Evolutionary conservation across 2,888 invertebrate genomes (phyloP).

Genomic region (Epicampocera succincta): DNA sequence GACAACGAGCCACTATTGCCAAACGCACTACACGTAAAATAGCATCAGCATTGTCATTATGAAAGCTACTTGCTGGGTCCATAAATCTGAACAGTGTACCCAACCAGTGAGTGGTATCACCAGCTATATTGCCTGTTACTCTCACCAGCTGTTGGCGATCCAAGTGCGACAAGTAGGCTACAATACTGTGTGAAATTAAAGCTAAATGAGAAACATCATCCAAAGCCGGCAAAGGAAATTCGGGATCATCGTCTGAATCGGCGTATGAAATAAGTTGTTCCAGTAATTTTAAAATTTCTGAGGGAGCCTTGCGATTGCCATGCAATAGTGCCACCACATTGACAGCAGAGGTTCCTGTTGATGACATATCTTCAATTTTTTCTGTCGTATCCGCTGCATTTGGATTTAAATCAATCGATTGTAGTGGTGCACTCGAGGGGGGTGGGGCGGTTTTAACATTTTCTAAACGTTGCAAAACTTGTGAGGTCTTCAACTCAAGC

Average conservation of each 20-base stretch:
- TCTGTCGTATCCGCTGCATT: conserved; percentile 50
- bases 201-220: conserved; percentile 86
- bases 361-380: conserved; percentile 34
- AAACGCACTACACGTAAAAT: conserved; percentile 85
- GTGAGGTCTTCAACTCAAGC: conserved; percentile 88
- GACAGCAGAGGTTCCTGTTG: conserved; percentile 41
- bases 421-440: conserved; percentile 70
- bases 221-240: conserved; percentile 84
- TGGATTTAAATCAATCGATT: conserved; percentile 77
- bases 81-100: conserved; percentile 92
- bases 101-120: conserved; percentile 93
- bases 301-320: conserved; percentile 83
- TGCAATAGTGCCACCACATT: conserved; percentile 79
- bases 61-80: conserved; percentile 90
- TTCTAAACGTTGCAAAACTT: conserved; percentile 87
- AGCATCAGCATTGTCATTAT: conserved; percentile 94
- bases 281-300: conserved; percentile 83
- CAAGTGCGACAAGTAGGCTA: conserved; percentile 92
- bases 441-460: conserved; percentile 82
- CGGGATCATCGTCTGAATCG: conserved; percentile 84
- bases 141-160: conserved; percentile 90
- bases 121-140: conserved; percentile 90
- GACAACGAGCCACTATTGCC: conserved; percentile 81
- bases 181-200: conserved; percentile 92
- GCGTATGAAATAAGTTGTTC: conserved; percentile 86